phyloP scores from a whole-genome alignment of 1,140 invertebrate genomes.

The Drosophila lacertosa region DNA sequence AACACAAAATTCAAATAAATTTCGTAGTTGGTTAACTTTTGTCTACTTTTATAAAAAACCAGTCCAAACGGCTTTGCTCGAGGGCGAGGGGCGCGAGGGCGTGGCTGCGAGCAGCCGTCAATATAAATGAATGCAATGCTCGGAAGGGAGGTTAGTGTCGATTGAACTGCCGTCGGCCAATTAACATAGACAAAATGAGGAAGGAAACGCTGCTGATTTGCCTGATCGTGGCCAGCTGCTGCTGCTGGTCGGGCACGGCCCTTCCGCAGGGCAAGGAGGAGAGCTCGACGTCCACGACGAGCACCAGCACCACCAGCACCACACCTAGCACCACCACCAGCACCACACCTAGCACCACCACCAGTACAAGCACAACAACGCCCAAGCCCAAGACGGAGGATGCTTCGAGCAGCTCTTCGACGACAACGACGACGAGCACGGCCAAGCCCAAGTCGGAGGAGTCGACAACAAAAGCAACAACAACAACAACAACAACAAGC shows the following conservation, averaged over 20 bases:
- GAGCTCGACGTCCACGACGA: conserved; percentile 3
- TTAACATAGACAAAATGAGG: conserved; percentile 54
- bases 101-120: conserved; percentile 31
- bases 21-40: conserved; percentile 16
- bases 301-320: conserved; percentile 11
- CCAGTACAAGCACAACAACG: conserved; percentile 35
- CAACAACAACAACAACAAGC: conserved; percentile 2
- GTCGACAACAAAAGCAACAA: conserved; percentile 1
- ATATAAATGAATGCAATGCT: conserved; percentile 53
- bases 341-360: conserved; percentile 9
- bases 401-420: conserved; percentile 12
- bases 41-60: conserved; percentile 56
- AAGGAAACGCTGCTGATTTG: conserved; percentile 29
- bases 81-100: neutral
- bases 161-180: conserved; percentile 35
- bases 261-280: conserved; percentile 39
- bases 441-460: conserved; percentile 23
- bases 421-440: conserved; percentile 24
- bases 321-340: neutral
- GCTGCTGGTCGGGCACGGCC: conserved; percentile 24
- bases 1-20: conserved; percentile 18
- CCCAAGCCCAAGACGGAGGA: conserved; percentile 9
- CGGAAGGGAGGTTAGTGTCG: conserved; percentile 54
- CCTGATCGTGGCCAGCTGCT: conserved; percentile 50
- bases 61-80: conserved; percentile 20